Evolutionary conservation across 1,140 invertebrate species (phyloP), one percentile per base, ranked within the genome.

Genomic region (Lasioglossum baleicum): DNA sequence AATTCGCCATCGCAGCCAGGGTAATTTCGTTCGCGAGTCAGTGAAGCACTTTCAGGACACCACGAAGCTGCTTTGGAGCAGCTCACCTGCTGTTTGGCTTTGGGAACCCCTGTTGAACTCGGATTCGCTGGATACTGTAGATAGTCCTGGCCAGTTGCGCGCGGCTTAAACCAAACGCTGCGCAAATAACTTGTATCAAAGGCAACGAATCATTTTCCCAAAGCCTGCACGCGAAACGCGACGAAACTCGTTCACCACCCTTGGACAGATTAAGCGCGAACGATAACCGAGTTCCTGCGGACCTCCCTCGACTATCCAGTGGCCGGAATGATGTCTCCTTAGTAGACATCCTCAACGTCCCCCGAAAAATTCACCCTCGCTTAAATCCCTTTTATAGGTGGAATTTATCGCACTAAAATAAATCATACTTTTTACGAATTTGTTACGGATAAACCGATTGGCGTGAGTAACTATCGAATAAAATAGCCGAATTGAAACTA

Each of bases 101-200:
- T 67, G 22, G 15, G 17, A 48, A 31, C 20, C 71, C 26, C 8
- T n/a, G 71, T 51, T 73, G 20, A 73, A 73, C 44, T 48, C 31
- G 72, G 13, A 65, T 42, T 22, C 61, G 26, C 11, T 26, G 15
- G 72, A 65, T 66, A 42, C 20, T 17, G 48, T 20, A 0, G 31
- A 6, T 44, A 42, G 22, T 48, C 20, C 31, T 26, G 63, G 61
- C 48, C 63, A 65, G 63, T 75, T 56, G n/a, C 48, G 72, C 48
- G 72, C 48, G 72, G 72, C 64, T 75, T 56, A 65, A 75, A 48
- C 35, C 72, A 75, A 53, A 75, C 48, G 53, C 63, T 22, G 7
- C 31, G 72, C 31, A 63, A 66, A 65, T 66, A 74, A 75, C 72
- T 75, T 75, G 72, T 42, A 40, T 75, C 61, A 64, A 65, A 75